Conservation (phyloP, 2,888 invertebrate genomes). For the Amphiduros pacificus region DNA sequence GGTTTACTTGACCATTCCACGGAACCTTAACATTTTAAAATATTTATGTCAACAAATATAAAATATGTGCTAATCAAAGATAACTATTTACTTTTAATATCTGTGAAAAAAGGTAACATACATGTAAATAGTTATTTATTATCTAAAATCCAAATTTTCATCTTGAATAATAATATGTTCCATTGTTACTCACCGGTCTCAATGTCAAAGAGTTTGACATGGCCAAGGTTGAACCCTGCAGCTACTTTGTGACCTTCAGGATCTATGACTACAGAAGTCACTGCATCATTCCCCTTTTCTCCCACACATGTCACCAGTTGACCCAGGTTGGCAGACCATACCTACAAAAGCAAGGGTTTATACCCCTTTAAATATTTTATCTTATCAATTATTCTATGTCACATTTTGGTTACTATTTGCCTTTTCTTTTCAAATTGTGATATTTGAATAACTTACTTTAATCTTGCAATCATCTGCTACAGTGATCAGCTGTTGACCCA, state of each 20-base stretch:
- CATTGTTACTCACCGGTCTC: slow-evolving; percentile 36
- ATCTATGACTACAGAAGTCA: slow-evolving; percentile 39
- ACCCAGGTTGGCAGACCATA: slow-evolving; percentile 56
- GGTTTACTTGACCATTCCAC: too few species aligned
- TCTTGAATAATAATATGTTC: background rate
- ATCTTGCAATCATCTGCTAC: slow-evolving; percentile 56
- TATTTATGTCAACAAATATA: too few species aligned
- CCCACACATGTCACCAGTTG: slow-evolving; percentile 36
- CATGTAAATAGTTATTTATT: background rate
- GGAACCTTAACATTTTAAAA: too few species aligned
- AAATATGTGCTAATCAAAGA: too few species aligned
- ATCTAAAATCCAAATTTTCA: background rate
- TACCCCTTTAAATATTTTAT: background rate
- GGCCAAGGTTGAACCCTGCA: slow-evolving; percentile 52
- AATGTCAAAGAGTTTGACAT: slow-evolving; percentile 41
- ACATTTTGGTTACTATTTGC: too few species aligned
- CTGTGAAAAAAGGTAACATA: too few species aligned
- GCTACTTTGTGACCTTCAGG: slow-evolving; percentile 41
- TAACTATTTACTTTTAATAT: too few species aligned
- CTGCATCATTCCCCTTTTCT: slow-evolving; percentile 32
- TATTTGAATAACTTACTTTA: slow-evolving; percentile 52
- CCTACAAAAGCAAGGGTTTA: slow-evolving; percentile 31
- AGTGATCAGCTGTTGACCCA: slow-evolving; percentile 52
- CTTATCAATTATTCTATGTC: too few species aligned
- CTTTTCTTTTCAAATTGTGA: too few species aligned